phyloP scores from a whole-genome alignment of 2,797 vertebrate species.

The Neosilurus hyrtlii region DNA sequence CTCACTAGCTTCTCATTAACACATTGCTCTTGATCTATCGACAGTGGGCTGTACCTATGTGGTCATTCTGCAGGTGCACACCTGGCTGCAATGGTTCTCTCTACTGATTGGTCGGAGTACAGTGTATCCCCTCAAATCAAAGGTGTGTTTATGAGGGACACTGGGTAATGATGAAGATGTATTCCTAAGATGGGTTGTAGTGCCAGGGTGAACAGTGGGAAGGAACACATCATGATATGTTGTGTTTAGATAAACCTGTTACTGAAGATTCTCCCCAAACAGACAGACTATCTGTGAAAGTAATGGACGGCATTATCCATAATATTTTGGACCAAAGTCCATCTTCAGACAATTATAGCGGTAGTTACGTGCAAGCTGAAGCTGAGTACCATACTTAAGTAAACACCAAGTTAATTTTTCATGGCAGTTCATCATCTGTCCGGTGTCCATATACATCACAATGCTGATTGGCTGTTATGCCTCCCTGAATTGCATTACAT shows the following conservation, averaged over 20 bases:
- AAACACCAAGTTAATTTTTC: no score
- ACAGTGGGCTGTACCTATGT: constrained; percentile 87
- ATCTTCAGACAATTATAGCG: background rate
- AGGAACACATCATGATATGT: background rate
- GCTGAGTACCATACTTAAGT: no score
- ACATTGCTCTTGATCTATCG: constrained; percentile 23
- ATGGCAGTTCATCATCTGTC: no score
- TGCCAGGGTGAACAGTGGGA: background rate
- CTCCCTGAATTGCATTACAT: no score
- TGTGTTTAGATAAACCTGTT: background rate
- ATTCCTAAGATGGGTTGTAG: background rate
- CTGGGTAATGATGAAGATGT: background rate
- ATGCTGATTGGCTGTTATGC: no score
- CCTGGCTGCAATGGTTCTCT: constrained; percentile 86
- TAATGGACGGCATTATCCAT: no score
- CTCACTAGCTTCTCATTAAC: fast-evolving
- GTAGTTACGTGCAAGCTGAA: no score
- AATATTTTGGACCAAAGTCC: background rate
- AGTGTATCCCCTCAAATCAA: constrained; percentile 78
- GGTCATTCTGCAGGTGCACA: constrained; percentile 95
- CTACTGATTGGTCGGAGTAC: constrained; percentile 82
- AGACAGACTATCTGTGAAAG: background rate
- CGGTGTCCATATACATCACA: no score
- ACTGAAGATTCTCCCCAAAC: background rate
- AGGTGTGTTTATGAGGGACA: constrained; percentile 59